Evolutionary conservation across 2,113 vertebrate species (phyloP).

Genomic region (Austrofundulus limnaeus): DNA sequence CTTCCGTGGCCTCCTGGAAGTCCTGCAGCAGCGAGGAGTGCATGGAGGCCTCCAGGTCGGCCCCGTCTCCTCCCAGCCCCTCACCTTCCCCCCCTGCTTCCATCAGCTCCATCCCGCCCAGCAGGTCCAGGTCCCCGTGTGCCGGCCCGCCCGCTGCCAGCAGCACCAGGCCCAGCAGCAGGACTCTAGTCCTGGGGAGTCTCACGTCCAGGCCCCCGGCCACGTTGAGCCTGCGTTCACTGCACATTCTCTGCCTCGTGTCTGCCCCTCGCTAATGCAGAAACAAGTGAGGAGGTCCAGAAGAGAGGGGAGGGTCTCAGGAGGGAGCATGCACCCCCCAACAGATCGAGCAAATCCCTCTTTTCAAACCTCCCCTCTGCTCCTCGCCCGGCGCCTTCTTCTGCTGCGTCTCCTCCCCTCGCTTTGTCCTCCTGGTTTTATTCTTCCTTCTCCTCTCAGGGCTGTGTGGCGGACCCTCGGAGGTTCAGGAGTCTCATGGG

Average conservation of each 20-base stretch:
- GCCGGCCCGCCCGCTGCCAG: slow-evolving; percentile 47
- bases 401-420: slow-evolving; percentile 22
- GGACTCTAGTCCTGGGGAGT: slow-evolving; percentile 64
- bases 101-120: slow-evolving; percentile 74
- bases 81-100: slow-evolving; percentile 62
- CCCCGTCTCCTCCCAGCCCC: slow-evolving; percentile 29
- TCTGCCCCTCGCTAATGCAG: slow-evolving; percentile 34
- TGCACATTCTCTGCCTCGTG: slow-evolving; percentile 71
- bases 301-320: slow-evolving; percentile 15
- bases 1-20: slow-evolving; percentile 72
- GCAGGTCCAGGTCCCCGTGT: slow-evolving; percentile 36
- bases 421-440: slow-evolving; percentile 34
- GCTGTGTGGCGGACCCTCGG: slow-evolving; percentile 62
- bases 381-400: slow-evolving; percentile 25
- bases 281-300: slow-evolving; percentile 51
- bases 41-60: slow-evolving; percentile 92
- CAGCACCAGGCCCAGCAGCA: slow-evolving; percentile 76
- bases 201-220: slow-evolving; percentile 66
- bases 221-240: slow-evolving; percentile 56
- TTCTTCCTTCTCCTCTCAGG: slow-evolving; percentile 35
- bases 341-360: slow-evolving; percentile 60
- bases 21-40: slow-evolving; percentile 81
- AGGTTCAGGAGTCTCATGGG: slow-evolving; percentile 64
- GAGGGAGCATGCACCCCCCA: slow-evolving; percentile 72
- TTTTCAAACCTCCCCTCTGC: slow-evolving; percentile 52